A percentile compares a stretch with the other conserved stretches of the same genome.
Evolutionary conservation across 2,113 vertebrate species (phyloP).

Genomic region (Grammatotria lemairii): DNA sequence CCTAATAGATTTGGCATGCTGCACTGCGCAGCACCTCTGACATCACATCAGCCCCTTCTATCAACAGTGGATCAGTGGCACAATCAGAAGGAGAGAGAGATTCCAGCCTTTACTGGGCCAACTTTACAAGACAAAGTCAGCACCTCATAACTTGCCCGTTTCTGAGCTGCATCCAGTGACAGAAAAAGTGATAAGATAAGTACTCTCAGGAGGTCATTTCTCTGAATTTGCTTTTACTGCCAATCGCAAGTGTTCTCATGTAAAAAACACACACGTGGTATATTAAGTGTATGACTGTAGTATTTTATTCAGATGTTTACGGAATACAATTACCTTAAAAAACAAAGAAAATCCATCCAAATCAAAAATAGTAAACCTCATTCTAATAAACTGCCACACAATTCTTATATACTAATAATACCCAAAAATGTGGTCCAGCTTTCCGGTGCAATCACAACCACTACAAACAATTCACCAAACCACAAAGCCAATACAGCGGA

Average conservation of each 20-base stretch:
- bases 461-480: background rate
- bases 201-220: background rate
- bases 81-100: constrained; percentile 4
- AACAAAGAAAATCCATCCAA: background rate
- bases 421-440: background rate
- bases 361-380: background rate
- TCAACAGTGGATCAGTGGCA: constrained; percentile 20
- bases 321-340: background rate
- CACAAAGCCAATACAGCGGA: background rate
- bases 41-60: background rate
- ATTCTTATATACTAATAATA: background rate
- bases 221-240: background rate
- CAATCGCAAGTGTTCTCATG: background rate
- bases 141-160: background rate
- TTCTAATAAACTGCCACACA: background rate
- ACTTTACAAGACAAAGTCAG: background rate
- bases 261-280: background rate
- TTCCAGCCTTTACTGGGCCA: background rate
- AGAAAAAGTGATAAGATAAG: background rate
- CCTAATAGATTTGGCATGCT: constrained; percentile 1
- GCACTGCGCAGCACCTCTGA: background rate
- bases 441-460: background rate
- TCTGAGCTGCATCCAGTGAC: background rate
- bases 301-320: background rate
- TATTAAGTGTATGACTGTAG: background rate